phyloP scores from a whole-genome alignment of 2,888 invertebrate species.

The Andrena praecox region DNA sequence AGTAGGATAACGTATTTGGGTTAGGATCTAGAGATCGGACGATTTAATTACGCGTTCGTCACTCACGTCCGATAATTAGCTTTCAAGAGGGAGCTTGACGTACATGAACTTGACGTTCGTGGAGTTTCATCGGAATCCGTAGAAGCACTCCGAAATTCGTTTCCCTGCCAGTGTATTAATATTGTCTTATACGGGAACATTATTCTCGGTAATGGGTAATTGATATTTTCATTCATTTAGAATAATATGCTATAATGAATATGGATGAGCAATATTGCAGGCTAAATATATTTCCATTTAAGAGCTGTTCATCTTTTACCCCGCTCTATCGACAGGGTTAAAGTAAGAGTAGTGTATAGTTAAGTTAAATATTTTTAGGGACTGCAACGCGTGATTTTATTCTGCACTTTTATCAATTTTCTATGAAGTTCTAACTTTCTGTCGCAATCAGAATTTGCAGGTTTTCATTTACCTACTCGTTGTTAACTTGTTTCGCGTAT shows the following conservation, averaged over 20 bases:
- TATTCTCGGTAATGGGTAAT: no score
- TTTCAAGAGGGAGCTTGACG: neutral
- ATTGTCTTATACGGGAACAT: no score
- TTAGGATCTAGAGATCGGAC: neutral
- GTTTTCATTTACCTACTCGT: neutral
- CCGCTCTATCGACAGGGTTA: no score
- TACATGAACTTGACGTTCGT: no score
- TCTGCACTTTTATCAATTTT: no score
- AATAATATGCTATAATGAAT: no score
- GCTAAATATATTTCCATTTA: neutral
- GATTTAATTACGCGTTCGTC: constrained; percentile 43
- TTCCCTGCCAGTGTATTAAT: neutral
- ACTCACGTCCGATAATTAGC: constrained; percentile 12
- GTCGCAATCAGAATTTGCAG: neutral
- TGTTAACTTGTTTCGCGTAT: neutral
- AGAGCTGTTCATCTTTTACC: neutral
- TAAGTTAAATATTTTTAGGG: no score
- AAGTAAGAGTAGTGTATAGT: no score
- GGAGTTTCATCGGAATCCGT: neutral
- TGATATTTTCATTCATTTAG: no score
- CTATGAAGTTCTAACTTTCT: no score
- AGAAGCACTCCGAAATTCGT: neutral
- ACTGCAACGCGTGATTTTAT: no score
- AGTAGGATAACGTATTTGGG: constrained; percentile 27
- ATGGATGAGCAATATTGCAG: no score